Conservation (phyloP, 2,113 vertebrate species). For the Rhinolophus sinicus region DNA sequence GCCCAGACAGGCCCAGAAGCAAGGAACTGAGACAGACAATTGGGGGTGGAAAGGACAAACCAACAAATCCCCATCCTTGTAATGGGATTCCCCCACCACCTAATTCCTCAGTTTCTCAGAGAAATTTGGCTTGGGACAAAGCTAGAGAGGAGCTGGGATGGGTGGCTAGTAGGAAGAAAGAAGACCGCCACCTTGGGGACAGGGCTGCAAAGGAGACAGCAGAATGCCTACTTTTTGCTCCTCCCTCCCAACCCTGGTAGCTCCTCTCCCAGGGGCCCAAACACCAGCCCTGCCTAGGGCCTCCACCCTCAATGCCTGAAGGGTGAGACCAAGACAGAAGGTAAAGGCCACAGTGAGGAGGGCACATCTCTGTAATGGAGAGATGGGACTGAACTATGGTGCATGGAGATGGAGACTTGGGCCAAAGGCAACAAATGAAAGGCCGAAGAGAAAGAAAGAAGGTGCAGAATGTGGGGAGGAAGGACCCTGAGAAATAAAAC, state of each 20-base stretch:
- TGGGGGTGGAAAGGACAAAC: background rate
- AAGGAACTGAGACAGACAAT: background rate
- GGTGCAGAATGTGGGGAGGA: background rate
- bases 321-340: background rate
- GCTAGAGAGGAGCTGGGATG: background rate
- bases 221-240: conserved; percentile 1
- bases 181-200: background rate
- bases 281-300: background rate
- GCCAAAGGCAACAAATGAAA: conserved; percentile 38
- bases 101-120: background rate
- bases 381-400: background rate
- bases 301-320: background rate
- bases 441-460: background rate
- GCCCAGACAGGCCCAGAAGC: background rate
- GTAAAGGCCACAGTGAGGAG: background rate
- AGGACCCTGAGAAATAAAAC: background rate
- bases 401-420: background rate
- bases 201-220: background rate
- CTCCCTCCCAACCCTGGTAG: background rate
- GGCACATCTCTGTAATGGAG: background rate
- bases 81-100: background rate
- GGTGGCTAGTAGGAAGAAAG: background rate
- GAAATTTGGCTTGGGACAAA: background rate
- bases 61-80: background rate
- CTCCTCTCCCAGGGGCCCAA: background rate